A percentile compares a stretch with the other conserved stretches of the same genome.
phyloP scores from a whole-genome alignment of 2,113 vertebrate species.

The Mixornis gularis region DNA sequence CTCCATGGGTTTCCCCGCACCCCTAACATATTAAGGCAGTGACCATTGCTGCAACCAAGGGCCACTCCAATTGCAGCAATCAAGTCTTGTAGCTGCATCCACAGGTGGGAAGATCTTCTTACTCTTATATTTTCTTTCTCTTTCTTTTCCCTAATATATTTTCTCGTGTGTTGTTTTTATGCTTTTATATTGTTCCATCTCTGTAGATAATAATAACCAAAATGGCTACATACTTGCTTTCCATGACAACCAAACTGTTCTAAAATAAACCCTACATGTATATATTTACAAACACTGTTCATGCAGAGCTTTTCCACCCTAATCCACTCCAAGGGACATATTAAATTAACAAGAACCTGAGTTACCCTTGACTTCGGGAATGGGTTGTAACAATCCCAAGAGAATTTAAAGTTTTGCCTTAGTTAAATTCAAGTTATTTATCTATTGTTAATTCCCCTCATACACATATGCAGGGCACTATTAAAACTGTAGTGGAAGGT shows the following conservation, averaged over 20 bases:
- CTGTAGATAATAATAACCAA: background rate
- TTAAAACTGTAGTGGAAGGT: background rate
- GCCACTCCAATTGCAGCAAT: background rate
- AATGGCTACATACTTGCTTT: background rate
- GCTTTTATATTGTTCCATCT: background rate
- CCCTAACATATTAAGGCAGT: background rate
- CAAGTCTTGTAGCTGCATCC: background rate
- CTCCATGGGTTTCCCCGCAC: fast-evolving
- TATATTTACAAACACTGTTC: background rate
- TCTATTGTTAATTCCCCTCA: background rate
- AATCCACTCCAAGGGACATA: background rate
- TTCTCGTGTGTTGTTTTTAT: background rate
- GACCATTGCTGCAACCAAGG: fast-evolving
- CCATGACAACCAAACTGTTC: background rate
- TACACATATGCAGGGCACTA: fast-evolving
- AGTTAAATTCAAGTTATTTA: background rate
- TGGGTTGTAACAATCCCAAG: fast-evolving
- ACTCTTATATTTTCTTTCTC: background rate
- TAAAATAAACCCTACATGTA: background rate
- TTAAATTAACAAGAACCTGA: background rate
- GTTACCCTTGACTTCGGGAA: no score
- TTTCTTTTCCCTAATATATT: background rate
- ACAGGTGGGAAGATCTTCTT: no score
- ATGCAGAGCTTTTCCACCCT: background rate
- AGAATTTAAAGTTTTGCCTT: background rate